Conservation (phyloP, 2,888 invertebrate genomes). For the Amblyjoppa proteus region DNA sequence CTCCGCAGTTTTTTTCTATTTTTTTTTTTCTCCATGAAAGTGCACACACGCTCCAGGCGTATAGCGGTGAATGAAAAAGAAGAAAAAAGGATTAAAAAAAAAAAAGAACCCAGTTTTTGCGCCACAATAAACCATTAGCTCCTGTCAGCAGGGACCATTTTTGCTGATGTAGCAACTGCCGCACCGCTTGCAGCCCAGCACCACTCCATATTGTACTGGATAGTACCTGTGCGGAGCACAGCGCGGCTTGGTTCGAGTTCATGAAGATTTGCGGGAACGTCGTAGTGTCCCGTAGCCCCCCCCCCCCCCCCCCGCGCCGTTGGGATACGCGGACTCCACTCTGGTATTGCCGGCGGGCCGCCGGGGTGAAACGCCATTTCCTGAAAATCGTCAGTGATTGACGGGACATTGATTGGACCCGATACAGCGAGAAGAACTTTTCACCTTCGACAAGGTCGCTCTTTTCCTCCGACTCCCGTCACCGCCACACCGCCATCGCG, state of each 20-base stretch:
- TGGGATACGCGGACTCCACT: neutral
- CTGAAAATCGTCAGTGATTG: constrained; percentile 64
- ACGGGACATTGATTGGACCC: constrained; percentile 67
- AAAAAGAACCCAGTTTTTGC: neutral
- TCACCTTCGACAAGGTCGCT: constrained; percentile 47
- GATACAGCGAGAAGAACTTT: constrained; percentile 61
- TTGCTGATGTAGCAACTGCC: constrained; percentile 1
- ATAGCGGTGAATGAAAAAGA: constrained; percentile 10
- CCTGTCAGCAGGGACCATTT: constrained; percentile 25
- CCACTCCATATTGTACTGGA: neutral
- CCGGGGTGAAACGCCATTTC: constrained; percentile 61
- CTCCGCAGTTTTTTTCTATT: no score
- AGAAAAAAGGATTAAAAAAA: neutral
- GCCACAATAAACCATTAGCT: constrained; percentile 28
- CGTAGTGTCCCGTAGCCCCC: neutral
- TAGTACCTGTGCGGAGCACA: neutral
- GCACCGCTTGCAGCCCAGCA: neutral
- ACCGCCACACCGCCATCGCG: constrained; percentile 17
- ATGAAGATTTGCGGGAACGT: constrained; percentile 32
- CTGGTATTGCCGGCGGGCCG: constrained; percentile 12
- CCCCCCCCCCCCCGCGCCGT: neutral
- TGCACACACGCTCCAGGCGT: neutral
- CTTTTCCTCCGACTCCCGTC: constrained; percentile 26
- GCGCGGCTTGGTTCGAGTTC: neutral
- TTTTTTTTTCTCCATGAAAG: constrained; percentile 1